Conservation (phyloP, 2,113 vertebrate species). For the Anolis carolinensis region DNA sequence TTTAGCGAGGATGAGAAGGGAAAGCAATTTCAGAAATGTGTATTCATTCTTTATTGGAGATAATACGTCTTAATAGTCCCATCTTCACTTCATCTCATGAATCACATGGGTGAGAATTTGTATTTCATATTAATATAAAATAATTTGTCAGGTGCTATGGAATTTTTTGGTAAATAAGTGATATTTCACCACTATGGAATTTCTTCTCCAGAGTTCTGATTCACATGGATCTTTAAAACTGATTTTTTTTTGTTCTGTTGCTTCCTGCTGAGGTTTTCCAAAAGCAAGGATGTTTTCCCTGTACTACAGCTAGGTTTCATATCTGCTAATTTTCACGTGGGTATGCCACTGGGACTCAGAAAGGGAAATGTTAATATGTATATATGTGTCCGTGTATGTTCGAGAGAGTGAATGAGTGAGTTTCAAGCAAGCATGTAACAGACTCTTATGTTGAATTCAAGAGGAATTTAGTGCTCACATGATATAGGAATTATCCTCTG, state of each 20-base stretch:
- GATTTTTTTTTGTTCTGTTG: constrained; percentile 43
- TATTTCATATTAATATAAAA: neutral
- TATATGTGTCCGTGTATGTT: neutral
- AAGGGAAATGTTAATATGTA: constrained; percentile 8
- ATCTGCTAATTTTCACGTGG: neutral
- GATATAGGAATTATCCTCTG: neutral
- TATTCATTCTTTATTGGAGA: neutral
- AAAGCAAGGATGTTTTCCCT: constrained; percentile 16
- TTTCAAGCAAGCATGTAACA: neutral
- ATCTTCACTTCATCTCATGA: neutral
- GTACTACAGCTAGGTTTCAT: constrained; percentile 11
- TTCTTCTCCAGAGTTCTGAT: constrained; percentile 26
- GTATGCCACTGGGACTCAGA: neutral
- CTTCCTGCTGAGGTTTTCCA: constrained; percentile 51
- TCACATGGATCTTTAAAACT: neutral
- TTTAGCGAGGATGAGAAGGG: neutral
- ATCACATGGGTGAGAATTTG: constrained; percentile 27
- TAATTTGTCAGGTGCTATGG: neutral
- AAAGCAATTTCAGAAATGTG: neutral
- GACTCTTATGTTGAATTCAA: neutral
- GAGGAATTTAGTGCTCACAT: neutral
- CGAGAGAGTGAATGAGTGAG: neutral
- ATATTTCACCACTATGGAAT: constrained; percentile 3
- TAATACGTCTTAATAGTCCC: neutral
- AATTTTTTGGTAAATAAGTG: neutral